Evolutionary conservation across 2,888 invertebrate genomes (phyloP).

Genomic region (Seladonia tumulorum): DNA sequence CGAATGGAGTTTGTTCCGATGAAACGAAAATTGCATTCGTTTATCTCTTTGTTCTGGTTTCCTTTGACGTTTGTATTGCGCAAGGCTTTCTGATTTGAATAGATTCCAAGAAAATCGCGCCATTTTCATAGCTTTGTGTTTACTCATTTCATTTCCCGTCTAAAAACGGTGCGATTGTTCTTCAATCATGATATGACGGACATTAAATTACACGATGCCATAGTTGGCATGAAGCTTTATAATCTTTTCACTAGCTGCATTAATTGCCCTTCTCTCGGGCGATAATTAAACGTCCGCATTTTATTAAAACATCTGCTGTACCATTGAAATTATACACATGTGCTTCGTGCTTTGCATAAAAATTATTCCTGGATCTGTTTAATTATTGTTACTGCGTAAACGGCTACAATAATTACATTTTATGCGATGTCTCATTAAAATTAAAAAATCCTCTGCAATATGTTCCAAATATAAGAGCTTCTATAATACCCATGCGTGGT

Average conservation of each 20-base stretch:
- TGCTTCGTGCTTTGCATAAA: background rate
- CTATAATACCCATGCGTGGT: background rate
- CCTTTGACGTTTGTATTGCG: constrained; percentile 28
- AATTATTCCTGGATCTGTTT: background rate
- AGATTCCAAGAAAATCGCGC: constrained; percentile 38
- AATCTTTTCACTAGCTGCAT: background rate
- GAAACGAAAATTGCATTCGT: constrained; percentile 44
- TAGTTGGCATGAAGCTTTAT: background rate
- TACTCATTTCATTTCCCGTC: background rate
- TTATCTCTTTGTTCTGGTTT: constrained; percentile 40
- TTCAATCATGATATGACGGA: background rate
- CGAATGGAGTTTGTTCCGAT: constrained; percentile 17
- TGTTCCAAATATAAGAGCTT: background rate
- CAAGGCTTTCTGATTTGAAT: constrained; percentile 16
- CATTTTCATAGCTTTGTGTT: constrained; percentile 15
- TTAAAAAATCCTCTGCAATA: background rate
- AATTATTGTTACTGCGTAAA: background rate
- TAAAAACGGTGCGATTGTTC: background rate
- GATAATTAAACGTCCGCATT: background rate
- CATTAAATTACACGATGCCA: background rate
- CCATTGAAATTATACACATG: background rate
- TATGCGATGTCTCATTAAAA: background rate
- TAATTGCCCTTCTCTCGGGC: background rate
- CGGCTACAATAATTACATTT: background rate
- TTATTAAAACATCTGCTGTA: background rate